Conservation (phyloP, 2,888 invertebrate species). For the Plutella xylostella region DNA sequence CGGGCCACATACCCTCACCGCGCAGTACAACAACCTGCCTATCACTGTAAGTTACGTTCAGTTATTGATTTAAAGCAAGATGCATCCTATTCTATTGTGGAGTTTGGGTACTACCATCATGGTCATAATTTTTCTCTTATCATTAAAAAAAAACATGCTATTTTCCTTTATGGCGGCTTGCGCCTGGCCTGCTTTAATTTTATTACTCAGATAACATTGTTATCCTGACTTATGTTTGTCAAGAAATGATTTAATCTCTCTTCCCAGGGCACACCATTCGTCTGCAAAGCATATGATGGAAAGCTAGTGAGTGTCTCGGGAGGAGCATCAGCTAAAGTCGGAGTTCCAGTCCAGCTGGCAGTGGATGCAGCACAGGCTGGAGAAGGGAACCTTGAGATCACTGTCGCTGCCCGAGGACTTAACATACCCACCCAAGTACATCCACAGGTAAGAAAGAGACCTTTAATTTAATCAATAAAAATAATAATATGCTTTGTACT, state of each 20-base stretch:
- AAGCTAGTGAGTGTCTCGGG: conserved; percentile 86
- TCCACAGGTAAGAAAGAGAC: conserved; percentile 75
- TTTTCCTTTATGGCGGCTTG: too few species aligned
- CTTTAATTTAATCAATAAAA: not conserved
- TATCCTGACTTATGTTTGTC: too few species aligned
- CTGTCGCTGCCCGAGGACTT: conserved; percentile 91
- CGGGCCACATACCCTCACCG: conserved; percentile 92
- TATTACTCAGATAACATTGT: too few species aligned
- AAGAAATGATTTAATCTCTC: too few species aligned
- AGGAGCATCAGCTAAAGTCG: conserved; percentile 78
- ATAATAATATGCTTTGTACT: not conserved
- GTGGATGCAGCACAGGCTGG: conserved; percentile 97
- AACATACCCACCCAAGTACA: conserved; percentile 97
- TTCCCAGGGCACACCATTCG: conserved; percentile 83
- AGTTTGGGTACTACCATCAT: too few species aligned
- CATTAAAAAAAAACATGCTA: too few species aligned
- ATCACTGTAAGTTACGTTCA: conserved; percentile 77
- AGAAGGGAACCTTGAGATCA: conserved; percentile 97
- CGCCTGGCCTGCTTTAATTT: too few species aligned
- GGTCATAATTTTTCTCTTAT: too few species aligned
- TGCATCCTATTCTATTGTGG: too few species aligned
- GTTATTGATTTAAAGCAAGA: too few species aligned
- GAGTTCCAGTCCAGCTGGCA: conserved; percentile 92
- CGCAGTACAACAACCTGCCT: conserved; percentile 91
- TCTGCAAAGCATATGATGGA: conserved; percentile 94